Evolutionary conservation across 2,888 invertebrate genomes (phyloP).

Genomic region (Patella pellucida): DNA sequence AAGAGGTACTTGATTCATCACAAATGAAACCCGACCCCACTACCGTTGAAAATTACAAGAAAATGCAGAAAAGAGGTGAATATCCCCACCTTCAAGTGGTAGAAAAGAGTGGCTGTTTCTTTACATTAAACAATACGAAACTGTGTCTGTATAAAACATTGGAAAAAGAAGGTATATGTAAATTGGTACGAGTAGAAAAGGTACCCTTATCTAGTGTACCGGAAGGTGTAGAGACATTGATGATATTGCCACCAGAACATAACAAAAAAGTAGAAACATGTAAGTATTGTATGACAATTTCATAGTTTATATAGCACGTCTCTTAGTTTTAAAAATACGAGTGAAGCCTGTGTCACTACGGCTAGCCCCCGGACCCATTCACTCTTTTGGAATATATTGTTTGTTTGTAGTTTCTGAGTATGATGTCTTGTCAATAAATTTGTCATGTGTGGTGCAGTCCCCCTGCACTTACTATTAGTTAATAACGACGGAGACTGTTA

Average conservation of each 20-base stretch:
- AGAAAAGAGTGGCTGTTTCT: slow-evolving; percentile 12
- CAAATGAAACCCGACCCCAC: slow-evolving; percentile 8
- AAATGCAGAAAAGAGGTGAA: slow-evolving; percentile 8
- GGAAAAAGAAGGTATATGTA: slow-evolving; percentile 13
- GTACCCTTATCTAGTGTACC: slow-evolving; percentile 4
- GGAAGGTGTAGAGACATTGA: slow-evolving; percentile 4
- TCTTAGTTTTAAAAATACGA: no score
- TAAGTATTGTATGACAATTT: neutral
- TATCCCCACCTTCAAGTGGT: slow-evolving; percentile 11
- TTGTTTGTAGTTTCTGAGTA: no score
- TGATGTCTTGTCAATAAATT: no score
- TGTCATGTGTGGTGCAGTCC: no score
- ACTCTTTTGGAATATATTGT: no score
- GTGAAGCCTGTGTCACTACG: no score
- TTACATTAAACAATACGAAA: slow-evolving; percentile 19
- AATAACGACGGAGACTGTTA: no score
- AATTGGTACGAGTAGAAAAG: slow-evolving; percentile 13
- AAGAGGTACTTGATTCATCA: neutral
- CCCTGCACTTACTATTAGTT: no score
- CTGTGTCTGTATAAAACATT: slow-evolving; percentile 5
- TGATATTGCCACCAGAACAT: slow-evolving; percentile 8
- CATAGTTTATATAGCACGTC: no score
- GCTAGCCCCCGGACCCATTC: no score
- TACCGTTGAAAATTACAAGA: slow-evolving; percentile 5
- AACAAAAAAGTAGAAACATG: slow-evolving; percentile 6